Evolutionary conservation across 2,888 invertebrate species (phyloP).

Genomic region (Phalera bucephala): DNA sequence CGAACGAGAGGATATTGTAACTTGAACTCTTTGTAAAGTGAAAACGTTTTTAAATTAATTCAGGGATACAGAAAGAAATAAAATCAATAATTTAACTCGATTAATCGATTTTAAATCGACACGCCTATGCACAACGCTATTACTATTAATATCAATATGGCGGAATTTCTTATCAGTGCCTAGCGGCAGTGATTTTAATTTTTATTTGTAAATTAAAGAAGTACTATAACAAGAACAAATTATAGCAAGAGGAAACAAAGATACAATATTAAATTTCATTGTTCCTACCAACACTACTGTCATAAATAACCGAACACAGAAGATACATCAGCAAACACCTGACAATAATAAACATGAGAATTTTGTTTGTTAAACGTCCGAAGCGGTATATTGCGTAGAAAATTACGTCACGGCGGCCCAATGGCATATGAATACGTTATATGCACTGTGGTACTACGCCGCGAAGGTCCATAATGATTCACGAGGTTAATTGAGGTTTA

Average conservation of each 20-base stretch:
- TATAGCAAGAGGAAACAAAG: constrained; percentile 20
- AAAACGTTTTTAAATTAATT: too few relatives aligned
- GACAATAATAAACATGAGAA: constrained; percentile 47
- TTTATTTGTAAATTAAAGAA: constrained; percentile 31
- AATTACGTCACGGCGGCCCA: constrained; percentile 48
- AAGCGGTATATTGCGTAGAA: constrained; percentile 33
- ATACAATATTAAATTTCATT: neutral
- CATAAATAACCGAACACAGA: constrained; percentile 17
- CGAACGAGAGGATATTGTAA: too few relatives aligned
- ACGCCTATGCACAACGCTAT: too few relatives aligned
- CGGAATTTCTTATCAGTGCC: constrained; percentile 43
- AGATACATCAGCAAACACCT: constrained; percentile 24
- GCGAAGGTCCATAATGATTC: constrained; percentile 48
- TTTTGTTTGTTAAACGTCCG: constrained; percentile 32
- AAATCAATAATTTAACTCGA: too few relatives aligned
- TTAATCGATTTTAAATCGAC: too few relatives aligned
- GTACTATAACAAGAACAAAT: constrained; percentile 22
- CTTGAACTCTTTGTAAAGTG: too few relatives aligned
- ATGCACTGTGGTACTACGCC: constrained; percentile 28
- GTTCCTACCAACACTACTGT: constrained; percentile 8
- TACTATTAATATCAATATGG: too few relatives aligned
- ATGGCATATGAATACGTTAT: constrained; percentile 37
- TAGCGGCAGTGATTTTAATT: constrained; percentile 20
- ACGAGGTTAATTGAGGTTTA: constrained; percentile 58
- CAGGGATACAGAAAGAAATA: too few relatives aligned